phyloP scores from a whole-genome alignment of 2,797 vertebrate species.

The Clarias laeviceps region DNA sequence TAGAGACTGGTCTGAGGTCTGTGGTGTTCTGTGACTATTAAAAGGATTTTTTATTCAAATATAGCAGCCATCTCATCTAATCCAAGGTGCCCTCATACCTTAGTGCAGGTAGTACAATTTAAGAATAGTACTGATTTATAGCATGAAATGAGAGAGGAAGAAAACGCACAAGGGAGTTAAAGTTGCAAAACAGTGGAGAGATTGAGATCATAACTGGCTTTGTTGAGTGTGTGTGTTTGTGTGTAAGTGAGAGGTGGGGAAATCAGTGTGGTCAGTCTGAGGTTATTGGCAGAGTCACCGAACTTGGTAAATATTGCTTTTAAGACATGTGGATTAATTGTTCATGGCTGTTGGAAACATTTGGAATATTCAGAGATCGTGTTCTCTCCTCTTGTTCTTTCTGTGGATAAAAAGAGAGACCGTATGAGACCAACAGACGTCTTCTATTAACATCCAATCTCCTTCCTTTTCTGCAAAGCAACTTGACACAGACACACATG shows the following conservation, averaged over 20 bases:
- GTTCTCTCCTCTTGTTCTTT: neutral
- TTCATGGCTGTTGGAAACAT: slow-evolving; percentile 27
- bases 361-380: neutral
- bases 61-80: neutral
- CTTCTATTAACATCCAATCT: slow-evolving; percentile 9
- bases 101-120: neutral
- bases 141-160: neutral
- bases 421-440: slow-evolving; percentile 3
- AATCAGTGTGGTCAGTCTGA: slow-evolving; percentile 39
- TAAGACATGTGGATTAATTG: slow-evolving; percentile 33
- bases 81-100: neutral
- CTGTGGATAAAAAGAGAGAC: slow-evolving; percentile 20
- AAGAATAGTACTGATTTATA: slow-evolving; percentile 15
- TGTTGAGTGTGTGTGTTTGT: slow-evolving; percentile 28
- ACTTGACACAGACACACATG: neutral
- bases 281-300: slow-evolving; percentile 40
- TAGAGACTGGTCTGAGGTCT: neutral
- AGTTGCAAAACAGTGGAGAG: slow-evolving; percentile 18
- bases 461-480: neutral
- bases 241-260: slow-evolving; percentile 7
- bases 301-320: slow-evolving; percentile 39
- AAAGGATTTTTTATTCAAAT: neutral
- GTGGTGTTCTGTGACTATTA: neutral
- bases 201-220: slow-evolving; percentile 41
- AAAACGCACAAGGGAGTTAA: slow-evolving; percentile 5